Evolutionary conservation across 2,888 invertebrate species (phyloP).

Genomic region (Drosophila picticornis): DNA sequence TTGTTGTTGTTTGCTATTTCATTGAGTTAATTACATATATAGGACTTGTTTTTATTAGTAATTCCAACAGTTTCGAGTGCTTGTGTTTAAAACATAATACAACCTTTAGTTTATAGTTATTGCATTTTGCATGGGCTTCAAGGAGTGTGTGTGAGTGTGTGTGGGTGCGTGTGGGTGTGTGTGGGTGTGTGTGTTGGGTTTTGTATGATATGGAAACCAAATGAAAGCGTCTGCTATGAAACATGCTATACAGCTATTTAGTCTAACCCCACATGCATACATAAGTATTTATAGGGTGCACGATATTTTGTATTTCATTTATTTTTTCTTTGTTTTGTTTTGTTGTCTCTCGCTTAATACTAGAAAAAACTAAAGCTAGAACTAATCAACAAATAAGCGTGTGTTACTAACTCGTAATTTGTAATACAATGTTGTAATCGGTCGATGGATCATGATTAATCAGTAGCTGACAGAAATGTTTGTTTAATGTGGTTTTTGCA

Average conservation of each 20-base stretch:
- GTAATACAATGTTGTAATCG: conserved; percentile 79
- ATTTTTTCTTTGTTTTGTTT: conserved; percentile 23
- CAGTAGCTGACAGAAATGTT: conserved; percentile 56
- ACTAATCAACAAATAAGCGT: conserved; percentile 84
- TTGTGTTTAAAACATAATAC: conserved; percentile 73
- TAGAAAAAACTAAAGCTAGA: conserved; percentile 78
- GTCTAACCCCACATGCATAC: conserved; percentile 23
- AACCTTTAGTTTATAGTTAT: conserved; percentile 67
- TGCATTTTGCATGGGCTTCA: conserved; percentile 25
- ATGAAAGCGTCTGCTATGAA: conserved; percentile 40
- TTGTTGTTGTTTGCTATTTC: conserved; percentile 30
- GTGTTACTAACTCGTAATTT: conserved; percentile 81
- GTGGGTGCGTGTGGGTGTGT: background rate
- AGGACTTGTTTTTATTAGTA: conserved; percentile 56
- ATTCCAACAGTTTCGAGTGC: conserved; percentile 31
- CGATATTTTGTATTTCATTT: conserved; percentile 35
- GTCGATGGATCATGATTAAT: conserved; percentile 55
- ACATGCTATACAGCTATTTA: conserved; percentile 40
- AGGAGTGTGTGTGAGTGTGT: background rate
- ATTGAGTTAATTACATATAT: conserved; percentile 58
- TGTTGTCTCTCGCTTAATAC: conserved; percentile 57
- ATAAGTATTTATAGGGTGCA: conserved; percentile 16
- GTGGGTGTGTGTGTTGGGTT: background rate
- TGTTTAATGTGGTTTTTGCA: conserved; percentile 38
- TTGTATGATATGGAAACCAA: conserved; percentile 43